Evolutionary conservation across 2,113 vertebrate genomes (phyloP).

Genomic region (Oryzias curvinotus): DNA sequence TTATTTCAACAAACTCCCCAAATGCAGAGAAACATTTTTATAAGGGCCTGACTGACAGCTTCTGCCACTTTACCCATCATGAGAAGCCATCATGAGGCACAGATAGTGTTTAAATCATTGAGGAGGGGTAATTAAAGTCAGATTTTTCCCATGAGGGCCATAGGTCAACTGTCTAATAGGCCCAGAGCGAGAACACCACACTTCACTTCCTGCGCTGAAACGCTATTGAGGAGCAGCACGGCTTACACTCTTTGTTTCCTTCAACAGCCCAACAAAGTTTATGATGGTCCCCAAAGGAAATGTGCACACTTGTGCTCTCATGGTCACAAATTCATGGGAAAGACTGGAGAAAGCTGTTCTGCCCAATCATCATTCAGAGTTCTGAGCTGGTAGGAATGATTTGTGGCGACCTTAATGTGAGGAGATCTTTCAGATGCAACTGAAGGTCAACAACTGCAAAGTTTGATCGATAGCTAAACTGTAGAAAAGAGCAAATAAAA

Average conservation of each 20-base stretch:
- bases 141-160: conserved; percentile 54
- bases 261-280: conserved; percentile 33
- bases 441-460: too few relatives aligned
- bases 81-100: conserved; percentile 41
- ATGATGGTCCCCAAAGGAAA: conserved; percentile 22
- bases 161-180: conserved; percentile 56
- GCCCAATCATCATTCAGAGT: too few relatives aligned
- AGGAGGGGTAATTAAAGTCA: conserved; percentile 68
- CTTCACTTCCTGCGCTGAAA: conserved; percentile 16
- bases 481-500: too few relatives aligned
- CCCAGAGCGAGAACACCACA: conserved; percentile 26
- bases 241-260: conserved; percentile 35
- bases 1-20: background rate
- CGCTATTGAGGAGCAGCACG: conserved; percentile 25
- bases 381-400: background rate
- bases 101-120: conserved; percentile 71
- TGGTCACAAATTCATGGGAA: background rate
- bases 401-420: background rate
- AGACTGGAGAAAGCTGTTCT: background rate
- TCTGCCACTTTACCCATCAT: conserved; percentile 40
- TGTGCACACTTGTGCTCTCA: background rate
- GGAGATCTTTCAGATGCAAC: background rate
- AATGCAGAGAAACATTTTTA: background rate
- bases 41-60: conserved; percentile 36
- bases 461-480: too few relatives aligned